Base-by-base conservation (phyloP, 2,888 invertebrate genomes). In the Melinaea menophilus region DNA sequence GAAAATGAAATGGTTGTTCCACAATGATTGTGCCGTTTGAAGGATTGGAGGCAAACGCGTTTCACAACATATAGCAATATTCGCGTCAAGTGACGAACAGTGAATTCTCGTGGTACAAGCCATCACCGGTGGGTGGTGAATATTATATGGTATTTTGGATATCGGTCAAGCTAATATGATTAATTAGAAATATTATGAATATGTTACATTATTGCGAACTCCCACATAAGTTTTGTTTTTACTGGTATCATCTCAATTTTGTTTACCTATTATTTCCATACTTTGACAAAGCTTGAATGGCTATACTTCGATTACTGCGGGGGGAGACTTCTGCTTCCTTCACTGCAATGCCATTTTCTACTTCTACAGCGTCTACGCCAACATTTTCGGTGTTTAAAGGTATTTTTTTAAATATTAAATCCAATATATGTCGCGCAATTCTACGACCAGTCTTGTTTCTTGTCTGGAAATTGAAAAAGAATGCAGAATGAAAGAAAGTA, bases 251-350 rank as follows among this genome's bases (percentile, higher is more conserved):
- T 46, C 4, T 57, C 12, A 41, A 9, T 31, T 31, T 51, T 22
- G 5, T 31, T 51, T n/a, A 51, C 51, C 51, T 51, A 51, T 31
- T 51, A 31, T 31, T 31, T 3, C 31, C 31, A 51, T 51, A 31
- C 31, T 31, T 51, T 31, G 51, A 4, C 31, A 51, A 51, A 51
- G 51, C 51, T 51, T 51, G 51, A 51, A n/a, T 31, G 7, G 51
- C 51, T 31, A 51, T 51, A 51, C 51, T 51, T 31, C 51, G 51
- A 31, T 51, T 51, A 31, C 31, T 51, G 22, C 31, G 22, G 31
- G 22, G 31, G 31, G 1, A 31, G 31, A 31, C 9, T n/a, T 22
- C 31, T 9, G 31, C 7, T 9, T 51, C 51, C 5, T 7, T 51
- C 9, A 31, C 31, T 31, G 51, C 13, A 22, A 22, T 13, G n/a